A percentile compares a stretch with the other conserved stretches of the same genome.
These are phyloP conservation scores for Sitobion miscanthi DNA, from an alignment of 1,140 invertebrate species.

Conservation along the genomic window DNA sequence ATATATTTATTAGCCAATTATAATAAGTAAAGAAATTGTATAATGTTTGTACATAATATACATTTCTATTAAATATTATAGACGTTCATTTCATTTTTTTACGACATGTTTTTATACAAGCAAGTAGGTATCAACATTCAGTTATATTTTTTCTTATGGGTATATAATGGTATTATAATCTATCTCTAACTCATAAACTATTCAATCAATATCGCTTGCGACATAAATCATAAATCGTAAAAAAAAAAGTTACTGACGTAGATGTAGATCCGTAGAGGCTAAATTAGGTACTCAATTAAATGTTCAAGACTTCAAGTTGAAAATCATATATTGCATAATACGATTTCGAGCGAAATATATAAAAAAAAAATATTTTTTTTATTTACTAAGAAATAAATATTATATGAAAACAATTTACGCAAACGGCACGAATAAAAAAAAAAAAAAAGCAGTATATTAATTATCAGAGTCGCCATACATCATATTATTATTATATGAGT, in stretches of 20 bases:
- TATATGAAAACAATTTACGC: conserved; percentile 9
- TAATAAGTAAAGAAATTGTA: background rate
- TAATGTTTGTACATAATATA: background rate
- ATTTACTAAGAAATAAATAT: background rate
- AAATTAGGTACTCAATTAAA: conserved; percentile 1
- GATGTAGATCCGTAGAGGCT: background rate
- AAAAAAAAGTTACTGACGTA: background rate
- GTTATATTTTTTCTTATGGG: background rate
- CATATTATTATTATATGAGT: background rate
- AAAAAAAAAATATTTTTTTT: background rate
- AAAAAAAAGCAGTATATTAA: background rate
- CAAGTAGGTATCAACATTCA: background rate
- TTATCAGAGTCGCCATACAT: background rate
- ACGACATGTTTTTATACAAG: background rate
- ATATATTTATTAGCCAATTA: background rate
- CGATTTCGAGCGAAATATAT: background rate
- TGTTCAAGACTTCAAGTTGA: background rate
- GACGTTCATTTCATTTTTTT: background rate
- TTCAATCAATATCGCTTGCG: background rate
- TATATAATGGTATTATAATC: background rate
- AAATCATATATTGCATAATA: background rate
- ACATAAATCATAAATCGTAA: background rate
- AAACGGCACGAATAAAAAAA: background rate
- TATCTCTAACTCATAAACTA: background rate
- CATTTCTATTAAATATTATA: background rate